Evolutionary conservation across 2,113 vertebrate genomes (phyloP).

Genomic region (Rhinopithecus roxellana): DNA sequence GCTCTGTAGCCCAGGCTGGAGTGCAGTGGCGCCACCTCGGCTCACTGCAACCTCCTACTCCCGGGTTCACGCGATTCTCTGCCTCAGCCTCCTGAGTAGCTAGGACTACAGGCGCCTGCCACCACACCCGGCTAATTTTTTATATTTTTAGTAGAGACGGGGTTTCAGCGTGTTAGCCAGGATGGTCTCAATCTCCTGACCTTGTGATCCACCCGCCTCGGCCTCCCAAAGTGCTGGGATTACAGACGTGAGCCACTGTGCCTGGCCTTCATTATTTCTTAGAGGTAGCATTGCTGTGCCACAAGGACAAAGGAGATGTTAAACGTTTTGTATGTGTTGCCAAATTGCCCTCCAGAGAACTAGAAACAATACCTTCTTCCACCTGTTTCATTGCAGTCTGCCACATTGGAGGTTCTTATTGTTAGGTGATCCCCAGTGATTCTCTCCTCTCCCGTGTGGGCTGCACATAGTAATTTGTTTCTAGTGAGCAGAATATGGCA

Average conservation of each 20-base stretch:
- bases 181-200: too few relatives aligned
- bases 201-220: too few relatives aligned
- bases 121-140: too few relatives aligned
- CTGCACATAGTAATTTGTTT: not conserved
- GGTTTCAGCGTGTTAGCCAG: too few relatives aligned
- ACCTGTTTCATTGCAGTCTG: not conserved
- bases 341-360: not conserved
- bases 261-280: not conserved
- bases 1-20: too few relatives aligned
- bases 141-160: too few relatives aligned
- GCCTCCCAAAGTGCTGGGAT: too few relatives aligned
- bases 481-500: not conserved
- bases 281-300: not conserved
- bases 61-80: fast-evolving
- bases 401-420: not conserved
- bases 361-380: not conserved
- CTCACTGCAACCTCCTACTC: too few relatives aligned
- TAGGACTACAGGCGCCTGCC: too few relatives aligned
- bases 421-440: not conserved
- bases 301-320: not conserved
- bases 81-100: too few relatives aligned
- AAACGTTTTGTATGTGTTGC: not conserved
- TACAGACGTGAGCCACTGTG: too few relatives aligned
- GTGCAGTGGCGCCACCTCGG: too few relatives aligned
- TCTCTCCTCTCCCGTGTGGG: not conserved